Percentiles rank a stretch among this genome's conserved stretches.
phyloP scores from a whole-genome alignment of 2,113 vertebrate genomes.

The Antidorcas marsupialis region DNA sequence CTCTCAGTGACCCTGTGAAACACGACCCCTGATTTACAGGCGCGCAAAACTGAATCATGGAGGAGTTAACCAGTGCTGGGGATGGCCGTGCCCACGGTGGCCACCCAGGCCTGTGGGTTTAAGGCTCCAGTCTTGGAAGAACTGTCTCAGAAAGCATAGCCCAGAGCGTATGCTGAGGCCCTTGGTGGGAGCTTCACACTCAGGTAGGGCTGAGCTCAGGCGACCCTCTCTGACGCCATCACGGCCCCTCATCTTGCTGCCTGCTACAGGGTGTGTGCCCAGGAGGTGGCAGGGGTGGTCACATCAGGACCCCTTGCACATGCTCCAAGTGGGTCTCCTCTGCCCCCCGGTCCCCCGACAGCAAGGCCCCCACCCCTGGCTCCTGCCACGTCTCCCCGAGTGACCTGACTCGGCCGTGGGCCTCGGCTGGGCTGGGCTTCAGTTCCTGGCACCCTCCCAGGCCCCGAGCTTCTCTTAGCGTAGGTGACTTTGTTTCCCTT shows the following conservation, averaged over 20 bases:
- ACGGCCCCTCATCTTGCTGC: fast-evolving
- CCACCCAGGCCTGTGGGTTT: neutral
- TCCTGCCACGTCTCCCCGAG: fast-evolving
- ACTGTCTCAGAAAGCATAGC: neutral
- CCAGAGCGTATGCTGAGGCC: fast-evolving
- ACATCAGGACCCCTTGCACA: fast-evolving
- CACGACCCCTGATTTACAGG: neutral
- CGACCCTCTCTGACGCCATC: neutral
- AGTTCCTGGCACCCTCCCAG: neutral
- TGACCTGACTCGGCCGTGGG: fast-evolving
- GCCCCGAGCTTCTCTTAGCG: neutral
- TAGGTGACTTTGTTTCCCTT: neutral
- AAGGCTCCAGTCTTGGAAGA: neutral
- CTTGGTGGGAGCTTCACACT: fast-evolving
- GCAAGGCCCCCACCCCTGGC: neutral
- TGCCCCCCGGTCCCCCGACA: too few relatives aligned
- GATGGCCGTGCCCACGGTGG: neutral
- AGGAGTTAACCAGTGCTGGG: neutral
- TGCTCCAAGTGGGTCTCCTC: neutral
- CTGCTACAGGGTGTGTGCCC: neutral
- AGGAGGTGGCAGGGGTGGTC: neutral
- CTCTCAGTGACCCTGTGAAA: fast-evolving
- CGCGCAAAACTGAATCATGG: too few relatives aligned
- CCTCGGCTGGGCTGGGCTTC: neutral
- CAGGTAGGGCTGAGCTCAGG: neutral